Conservation (phyloP, 1,140 invertebrate genomes). For the Thaumatotibia leucotreta region DNA sequence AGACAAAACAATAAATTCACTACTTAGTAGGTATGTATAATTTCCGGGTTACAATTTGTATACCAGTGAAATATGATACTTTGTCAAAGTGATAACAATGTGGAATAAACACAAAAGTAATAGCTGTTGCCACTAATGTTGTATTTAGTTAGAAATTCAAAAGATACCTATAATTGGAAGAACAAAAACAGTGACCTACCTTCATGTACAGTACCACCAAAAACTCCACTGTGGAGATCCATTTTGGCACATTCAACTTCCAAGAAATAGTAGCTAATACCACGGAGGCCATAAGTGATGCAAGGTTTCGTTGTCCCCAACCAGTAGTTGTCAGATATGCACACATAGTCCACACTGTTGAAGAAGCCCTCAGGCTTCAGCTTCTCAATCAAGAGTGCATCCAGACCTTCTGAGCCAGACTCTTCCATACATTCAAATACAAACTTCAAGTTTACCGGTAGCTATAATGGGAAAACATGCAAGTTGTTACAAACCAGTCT, state of each 20-base stretch:
- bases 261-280: constrained; percentile 94
- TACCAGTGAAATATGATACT: too few relatives aligned
- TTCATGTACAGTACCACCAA: constrained; percentile 91
- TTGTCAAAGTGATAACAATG: too few relatives aligned
- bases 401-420: constrained; percentile 95
- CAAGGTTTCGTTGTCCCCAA: constrained; percentile 97
- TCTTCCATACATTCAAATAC: constrained; percentile 99
- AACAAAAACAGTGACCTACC: too few relatives aligned
- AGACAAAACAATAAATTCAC: too few relatives aligned
- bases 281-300: constrained; percentile 96
- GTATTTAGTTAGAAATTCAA: too few relatives aligned
- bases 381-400: constrained; percentile 85
- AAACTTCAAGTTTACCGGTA: constrained; percentile 98
- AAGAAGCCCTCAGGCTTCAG: constrained; percentile 83
- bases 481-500: background rate
- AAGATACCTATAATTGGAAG: too few relatives aligned
- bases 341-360: constrained; percentile 93
- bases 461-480: constrained; percentile 33
- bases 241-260: constrained; percentile 93
- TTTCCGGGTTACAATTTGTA: too few relatives aligned
- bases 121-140: too few relatives aligned
- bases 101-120: too few relatives aligned
- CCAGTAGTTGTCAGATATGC: constrained; percentile 99
- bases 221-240: constrained; percentile 97
- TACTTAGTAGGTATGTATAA: too few relatives aligned